These are phyloP conservation scores for Oryzias woworae DNA, from an alignment of 2,113 vertebrate genomes.

Conservation along the genomic window DNA sequence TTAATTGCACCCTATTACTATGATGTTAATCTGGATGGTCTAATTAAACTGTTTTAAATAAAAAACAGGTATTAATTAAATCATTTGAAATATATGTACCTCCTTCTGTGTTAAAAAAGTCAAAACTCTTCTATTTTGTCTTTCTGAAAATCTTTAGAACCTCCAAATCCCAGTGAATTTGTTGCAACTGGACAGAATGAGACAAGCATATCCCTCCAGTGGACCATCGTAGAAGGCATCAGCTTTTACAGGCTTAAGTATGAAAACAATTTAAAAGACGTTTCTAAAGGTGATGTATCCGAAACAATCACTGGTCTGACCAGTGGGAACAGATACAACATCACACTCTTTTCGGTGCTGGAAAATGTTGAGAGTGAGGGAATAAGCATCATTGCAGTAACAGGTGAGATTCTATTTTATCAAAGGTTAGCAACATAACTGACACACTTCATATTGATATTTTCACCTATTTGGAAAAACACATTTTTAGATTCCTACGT, in stretches of 20 bases:
- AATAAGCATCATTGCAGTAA: not conserved
- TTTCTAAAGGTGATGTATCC: constrained; percentile 18
- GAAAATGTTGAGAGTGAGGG: constrained; percentile 8
- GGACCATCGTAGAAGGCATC: constrained; percentile 19
- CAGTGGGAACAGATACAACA: constrained; percentile 8
- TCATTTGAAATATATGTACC: too few species aligned
- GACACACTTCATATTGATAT: not conserved
- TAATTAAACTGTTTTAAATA: too few species aligned
- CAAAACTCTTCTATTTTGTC: not conserved
- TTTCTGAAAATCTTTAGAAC: constrained; percentile 10
- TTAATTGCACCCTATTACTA: too few species aligned
- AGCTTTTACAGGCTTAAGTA: not conserved
- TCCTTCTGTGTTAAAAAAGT: not conserved
- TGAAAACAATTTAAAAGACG: not conserved
- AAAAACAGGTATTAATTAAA: too few species aligned
- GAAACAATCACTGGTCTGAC: constrained; percentile 4
- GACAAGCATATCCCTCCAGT: constrained; percentile 36
- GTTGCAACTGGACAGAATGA: not conserved
- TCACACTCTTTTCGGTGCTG: constrained; percentile 30
- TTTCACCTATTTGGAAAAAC: not conserved
- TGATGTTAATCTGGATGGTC: too few species aligned
- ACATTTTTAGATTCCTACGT: not conserved
- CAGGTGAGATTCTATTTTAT: not conserved
- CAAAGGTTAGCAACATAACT: not conserved
- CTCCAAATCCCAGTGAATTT: not conserved